phyloP scores from a whole-genome alignment of 2,113 vertebrate species.

The Dipodomys merriami region DNA sequence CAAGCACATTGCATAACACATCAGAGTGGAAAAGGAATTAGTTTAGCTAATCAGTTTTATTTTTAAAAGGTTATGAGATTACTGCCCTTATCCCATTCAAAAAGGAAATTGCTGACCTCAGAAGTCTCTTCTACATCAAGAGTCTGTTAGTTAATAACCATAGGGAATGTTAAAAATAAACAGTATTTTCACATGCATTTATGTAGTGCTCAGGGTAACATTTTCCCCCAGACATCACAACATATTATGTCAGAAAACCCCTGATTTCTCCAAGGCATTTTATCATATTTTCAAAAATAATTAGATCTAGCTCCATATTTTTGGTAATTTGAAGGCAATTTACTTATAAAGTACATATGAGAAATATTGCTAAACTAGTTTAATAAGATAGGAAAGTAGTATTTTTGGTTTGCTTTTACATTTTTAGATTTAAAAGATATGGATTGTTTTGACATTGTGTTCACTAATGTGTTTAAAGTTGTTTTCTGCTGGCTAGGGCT shows the following conservation, averaged over 20 bases:
- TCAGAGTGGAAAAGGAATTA: constrained; percentile 22
- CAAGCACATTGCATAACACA: neutral
- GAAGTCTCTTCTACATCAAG: constrained; percentile 4
- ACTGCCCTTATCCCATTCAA: neutral
- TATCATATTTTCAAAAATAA: constrained; percentile 22
- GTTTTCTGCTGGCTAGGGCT: neutral
- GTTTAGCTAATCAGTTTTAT: constrained; percentile 55
- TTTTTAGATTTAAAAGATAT: constrained; percentile 28
- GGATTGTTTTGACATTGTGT: constrained; percentile 1
- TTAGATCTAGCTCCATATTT: neutral
- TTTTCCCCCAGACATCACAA: neutral
- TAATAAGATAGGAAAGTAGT: neutral
- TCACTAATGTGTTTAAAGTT: constrained; percentile 14
- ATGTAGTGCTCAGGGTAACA: neutral
- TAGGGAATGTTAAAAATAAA: constrained; percentile 73
- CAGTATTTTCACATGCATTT: constrained; percentile 54
- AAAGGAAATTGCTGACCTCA: constrained; percentile 65
- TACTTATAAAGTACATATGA: neutral
- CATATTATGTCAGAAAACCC: constrained; percentile 26
- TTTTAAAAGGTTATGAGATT: constrained; percentile 51
- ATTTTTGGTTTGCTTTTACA: neutral
- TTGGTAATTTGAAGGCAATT: neutral
- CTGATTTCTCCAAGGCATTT: constrained; percentile 5
- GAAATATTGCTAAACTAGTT: neutral
- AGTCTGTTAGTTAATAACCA: constrained; percentile 68